Base-by-base conservation (phyloP, 1,140 invertebrate species). In the Rhopalosiphum padi region DNA sequence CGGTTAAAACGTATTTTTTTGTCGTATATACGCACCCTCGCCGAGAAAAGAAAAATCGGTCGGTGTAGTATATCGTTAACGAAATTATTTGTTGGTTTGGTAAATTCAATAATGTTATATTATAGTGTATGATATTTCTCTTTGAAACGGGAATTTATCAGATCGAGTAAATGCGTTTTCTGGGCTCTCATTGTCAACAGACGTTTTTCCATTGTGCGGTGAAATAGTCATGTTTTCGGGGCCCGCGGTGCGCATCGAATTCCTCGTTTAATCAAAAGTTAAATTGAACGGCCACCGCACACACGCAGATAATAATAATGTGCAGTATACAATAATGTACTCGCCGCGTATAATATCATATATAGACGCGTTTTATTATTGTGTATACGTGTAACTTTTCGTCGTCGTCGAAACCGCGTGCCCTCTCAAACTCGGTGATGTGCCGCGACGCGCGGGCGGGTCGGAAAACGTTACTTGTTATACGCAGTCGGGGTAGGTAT, bases 81-180 rank as follows among this genome's bases (percentile, higher is more conserved):
- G 41, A 43, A 85, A 43, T 85, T 85, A 85, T 85, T 85, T 85
- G 37, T 85, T 41, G 83, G 83, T 25, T 43, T 85, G 41, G 83
- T 85, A 43, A 85, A 85, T 41, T 85, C 37, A 37, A 85, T 85
- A 43, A 77, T 85, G 37, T 37, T 25, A 41, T 83, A 83, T 41
- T 83, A 83, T 41, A 41, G 82, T 41, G 41, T 37, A 83, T 37
- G n/a, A 37, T 83, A 83, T 83, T 83, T 83, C 82, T 41, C 37
- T 41, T 41, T 41, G 22, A 83, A 37, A 83, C 15, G 22, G 37
- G 37, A 83, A 83, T 83, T 35, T 37, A 41, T 83, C 37, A n/a
- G 82, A 83, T 83, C 37, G 35, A 83, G 37, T 41, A 83, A 83
- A 83, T 83, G 22, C 82, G 37, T 83, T 83, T 83, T 83, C 82